Base-by-base conservation (phyloP, 2,797 vertebrate genomes). In the Rachycentron canadum region DNA sequence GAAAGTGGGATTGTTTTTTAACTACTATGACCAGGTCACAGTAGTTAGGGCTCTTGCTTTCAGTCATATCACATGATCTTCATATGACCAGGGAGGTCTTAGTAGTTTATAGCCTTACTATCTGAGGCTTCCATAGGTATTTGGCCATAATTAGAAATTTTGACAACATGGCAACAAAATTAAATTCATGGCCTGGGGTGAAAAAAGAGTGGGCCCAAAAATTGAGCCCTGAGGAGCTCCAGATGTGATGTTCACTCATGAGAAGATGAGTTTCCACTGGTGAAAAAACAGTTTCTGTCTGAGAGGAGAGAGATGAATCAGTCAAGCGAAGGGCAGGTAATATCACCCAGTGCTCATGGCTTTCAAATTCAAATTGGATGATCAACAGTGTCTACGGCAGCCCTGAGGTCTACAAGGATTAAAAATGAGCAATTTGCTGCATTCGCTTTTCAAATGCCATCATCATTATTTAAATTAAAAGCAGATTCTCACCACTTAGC, bases 381-480 rank as follows among this genome's bases (percentile, higher is more conserved):
- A 90, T 89, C 77, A 87, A 60, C 40, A 41, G 83, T 90, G 84
- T 90, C 82, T 86, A 82, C 89, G 68, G 77, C 78, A 78, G 71
- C 83, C 79, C 84, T 69, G 81, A 83, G 83, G 66, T 82, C 79
- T 89, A 65, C 90, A 90, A 85, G 79, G 83, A 91, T 91, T 89
- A 87, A 83, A 90, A 87, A 79, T 73, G 41, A 89, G 78, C 79
- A 89, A 90, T 89, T 86, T 90, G 66, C 77, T 86, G 69, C 75
- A 86, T 83, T 73, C 0, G 52, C 85, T 81, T 84, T 84, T 90
- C 78, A 89, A 81, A 79, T 77, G 69, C 79, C 88, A 86, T 89
- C 82, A 85, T 91, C 85, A 79, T 91, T 85, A 87, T 88, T 92
- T 60, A 88, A 73, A 91, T 86, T 86, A 86, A 88, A 90, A 84